Percentiles rank a stretch among this genome's conserved stretches.
Evolutionary conservation across 2,888 invertebrate species (phyloP).

Genomic region (Seladonia tumulorum): DNA sequence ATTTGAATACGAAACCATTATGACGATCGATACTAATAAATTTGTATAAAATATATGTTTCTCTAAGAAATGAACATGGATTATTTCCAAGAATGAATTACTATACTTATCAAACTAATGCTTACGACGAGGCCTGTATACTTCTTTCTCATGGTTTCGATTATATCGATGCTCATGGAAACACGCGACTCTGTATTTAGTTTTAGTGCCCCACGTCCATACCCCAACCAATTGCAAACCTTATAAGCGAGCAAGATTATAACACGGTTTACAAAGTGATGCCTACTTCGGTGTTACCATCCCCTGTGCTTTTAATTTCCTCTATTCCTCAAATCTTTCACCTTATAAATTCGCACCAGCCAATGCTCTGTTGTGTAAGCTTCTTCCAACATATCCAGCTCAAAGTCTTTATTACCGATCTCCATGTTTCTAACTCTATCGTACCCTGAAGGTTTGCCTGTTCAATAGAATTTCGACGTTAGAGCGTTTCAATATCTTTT

Average conservation of each 20-base stretch:
- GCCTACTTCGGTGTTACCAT: slow-evolving; percentile 33
- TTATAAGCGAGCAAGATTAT: slow-evolving; percentile 51
- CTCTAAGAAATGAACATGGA: slow-evolving; percentile 12
- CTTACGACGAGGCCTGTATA: slow-evolving; percentile 33
- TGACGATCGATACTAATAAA: slow-evolving; percentile 8
- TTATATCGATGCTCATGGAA: slow-evolving; percentile 31
- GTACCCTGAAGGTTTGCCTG: slow-evolving; percentile 97
- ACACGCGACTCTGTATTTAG: slow-evolving; percentile 47
- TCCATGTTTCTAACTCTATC: slow-evolving; percentile 98
- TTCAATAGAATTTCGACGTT: slow-evolving; percentile 21
- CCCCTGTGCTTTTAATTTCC: slow-evolving; percentile 87
- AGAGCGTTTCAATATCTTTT: not conserved
- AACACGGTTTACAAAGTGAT: slow-evolving; percentile 44
- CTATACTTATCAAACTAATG: slow-evolving; percentile 38
- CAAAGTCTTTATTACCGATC: slow-evolving; percentile 99
- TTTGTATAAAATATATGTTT: slow-evolving; percentile 27
- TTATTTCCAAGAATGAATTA: slow-evolving; percentile 23
- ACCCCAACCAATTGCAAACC: slow-evolving; percentile 48
- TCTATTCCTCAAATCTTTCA: slow-evolving; percentile 96
- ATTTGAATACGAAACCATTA: slow-evolving; percentile 13
- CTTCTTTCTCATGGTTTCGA: slow-evolving; percentile 37
- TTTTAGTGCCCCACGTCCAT: slow-evolving; percentile 37
- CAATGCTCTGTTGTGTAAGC: slow-evolving; percentile 99
- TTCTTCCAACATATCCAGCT: slow-evolving; percentile 98
- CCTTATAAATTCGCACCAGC: slow-evolving; percentile 99